Evolutionary conservation across 2,888 invertebrate genomes (phyloP).

Genomic region (Ormyrus pomaceus): DNA sequence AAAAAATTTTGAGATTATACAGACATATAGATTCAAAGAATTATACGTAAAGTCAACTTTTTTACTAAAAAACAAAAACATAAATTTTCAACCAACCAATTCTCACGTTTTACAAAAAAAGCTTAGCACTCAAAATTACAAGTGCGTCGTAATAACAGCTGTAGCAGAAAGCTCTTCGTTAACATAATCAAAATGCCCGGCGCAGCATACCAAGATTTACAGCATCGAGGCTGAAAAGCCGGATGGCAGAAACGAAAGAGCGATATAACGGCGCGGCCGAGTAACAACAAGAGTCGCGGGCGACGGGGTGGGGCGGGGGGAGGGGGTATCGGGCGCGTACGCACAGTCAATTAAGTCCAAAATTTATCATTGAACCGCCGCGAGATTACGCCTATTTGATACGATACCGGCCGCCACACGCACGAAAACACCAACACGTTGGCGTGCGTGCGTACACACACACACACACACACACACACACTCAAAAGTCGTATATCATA

Average conservation of each 20-base stretch:
- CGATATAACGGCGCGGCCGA: background rate
- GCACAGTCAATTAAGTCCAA: slow-evolving; percentile 67
- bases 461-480: slow-evolving; percentile 49
- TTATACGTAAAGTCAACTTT: background rate
- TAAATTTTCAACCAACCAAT: background rate
- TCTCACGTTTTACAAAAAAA: background rate
- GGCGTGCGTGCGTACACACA: no score
- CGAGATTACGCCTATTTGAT: slow-evolving; percentile 69
- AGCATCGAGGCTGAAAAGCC: background rate
- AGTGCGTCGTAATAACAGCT: no score
- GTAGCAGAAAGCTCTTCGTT: background rate
- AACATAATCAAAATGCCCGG: background rate
- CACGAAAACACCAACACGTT: background rate
- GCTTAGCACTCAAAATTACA: no score
- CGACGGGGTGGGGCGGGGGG: no score
- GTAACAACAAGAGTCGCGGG: no score
- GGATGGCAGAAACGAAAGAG: background rate
- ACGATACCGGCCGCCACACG: slow-evolving; percentile 61
- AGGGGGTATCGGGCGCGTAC: slow-evolving; percentile 40
- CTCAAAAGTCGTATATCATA: slow-evolving; percentile 73
- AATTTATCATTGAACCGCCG: slow-evolving; percentile 68
- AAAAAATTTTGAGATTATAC: no score
- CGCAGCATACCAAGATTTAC: background rate
- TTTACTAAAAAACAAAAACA: background rate
- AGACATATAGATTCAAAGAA: background rate